Evolutionary conservation across 2,888 invertebrate genomes (phyloP).

Genomic region (Ophioninae sp.): DNA sequence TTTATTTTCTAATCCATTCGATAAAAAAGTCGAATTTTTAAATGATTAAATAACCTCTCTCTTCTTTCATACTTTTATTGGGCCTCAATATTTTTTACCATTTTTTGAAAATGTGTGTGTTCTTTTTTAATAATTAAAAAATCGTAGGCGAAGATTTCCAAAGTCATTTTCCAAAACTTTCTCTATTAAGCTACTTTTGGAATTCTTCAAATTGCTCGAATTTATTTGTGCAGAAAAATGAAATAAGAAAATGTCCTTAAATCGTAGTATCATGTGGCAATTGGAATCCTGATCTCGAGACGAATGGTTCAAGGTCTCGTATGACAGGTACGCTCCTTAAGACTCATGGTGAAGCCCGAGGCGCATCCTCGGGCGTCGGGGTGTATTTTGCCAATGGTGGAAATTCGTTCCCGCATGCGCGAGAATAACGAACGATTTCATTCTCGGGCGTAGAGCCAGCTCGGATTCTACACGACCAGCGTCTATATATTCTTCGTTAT

Average conservation of each 20-base stretch:
- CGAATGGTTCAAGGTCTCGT: constrained; percentile 10
- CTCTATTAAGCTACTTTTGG: background rate
- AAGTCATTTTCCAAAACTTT: background rate
- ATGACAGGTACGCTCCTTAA: background rate
- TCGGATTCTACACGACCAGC: background rate
- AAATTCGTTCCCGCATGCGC: constrained; percentile 73
- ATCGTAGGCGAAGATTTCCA: background rate
- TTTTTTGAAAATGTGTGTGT: background rate
- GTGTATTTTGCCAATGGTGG: constrained; percentile 42
- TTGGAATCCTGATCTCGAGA: background rate
- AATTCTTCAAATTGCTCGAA: background rate
- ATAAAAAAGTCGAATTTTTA: no score
- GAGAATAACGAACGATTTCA: constrained; percentile 79
- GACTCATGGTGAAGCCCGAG: constrained; percentile 32
- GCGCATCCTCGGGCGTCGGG: constrained; percentile 51
- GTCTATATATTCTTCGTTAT: background rate
- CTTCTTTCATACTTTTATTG: background rate
- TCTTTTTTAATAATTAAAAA: background rate
- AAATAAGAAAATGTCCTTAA: background rate
- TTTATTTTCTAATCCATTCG: background rate
- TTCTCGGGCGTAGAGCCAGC: constrained; percentile 61
- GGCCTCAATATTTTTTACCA: background rate
- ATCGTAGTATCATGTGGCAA: background rate
- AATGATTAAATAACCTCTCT: no score
- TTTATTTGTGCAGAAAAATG: background rate